Evolutionary conservation across 1,140 invertebrate species (phyloP).

Genomic region (Lethocerus indicus): DNA sequence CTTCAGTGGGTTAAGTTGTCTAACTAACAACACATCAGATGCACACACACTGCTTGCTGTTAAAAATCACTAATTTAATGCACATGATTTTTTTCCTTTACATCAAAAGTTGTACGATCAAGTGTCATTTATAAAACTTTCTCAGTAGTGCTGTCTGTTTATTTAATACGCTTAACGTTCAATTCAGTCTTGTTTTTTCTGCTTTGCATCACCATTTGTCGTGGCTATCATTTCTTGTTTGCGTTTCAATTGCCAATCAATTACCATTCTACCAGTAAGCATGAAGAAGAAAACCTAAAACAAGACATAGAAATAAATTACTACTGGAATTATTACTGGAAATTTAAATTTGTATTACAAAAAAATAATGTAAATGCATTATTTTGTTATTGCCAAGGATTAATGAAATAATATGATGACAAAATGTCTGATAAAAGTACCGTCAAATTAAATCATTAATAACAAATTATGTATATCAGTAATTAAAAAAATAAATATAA

Average conservation of each 20-base stretch:
- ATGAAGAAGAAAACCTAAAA: slow-evolving; percentile 79
- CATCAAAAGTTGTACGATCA: no score
- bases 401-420: neutral
- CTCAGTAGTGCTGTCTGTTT: no score
- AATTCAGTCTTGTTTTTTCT: slow-evolving; percentile 21
- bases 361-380: neutral
- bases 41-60: no score
- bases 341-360: neutral
- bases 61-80: no score
- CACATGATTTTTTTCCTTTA: no score
- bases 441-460: neutral
- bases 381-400: neutral
- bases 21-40: no score
- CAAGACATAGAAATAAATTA: no score
- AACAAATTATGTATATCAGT: neutral
- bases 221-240: slow-evolving; percentile 20
- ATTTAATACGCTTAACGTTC: no score
- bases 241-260: slow-evolving; percentile 41
- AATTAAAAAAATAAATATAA: slow-evolving; percentile 1
- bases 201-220: slow-evolving; percentile 19
- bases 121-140: no score
- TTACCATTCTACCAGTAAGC: slow-evolving; percentile 78
- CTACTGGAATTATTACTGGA: neutral
- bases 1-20: no score
- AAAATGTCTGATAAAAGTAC: neutral